Evolutionary conservation across 2,797 vertebrate genomes (phyloP).

Genomic region (Hyperoplus lanceolatus): DNA sequence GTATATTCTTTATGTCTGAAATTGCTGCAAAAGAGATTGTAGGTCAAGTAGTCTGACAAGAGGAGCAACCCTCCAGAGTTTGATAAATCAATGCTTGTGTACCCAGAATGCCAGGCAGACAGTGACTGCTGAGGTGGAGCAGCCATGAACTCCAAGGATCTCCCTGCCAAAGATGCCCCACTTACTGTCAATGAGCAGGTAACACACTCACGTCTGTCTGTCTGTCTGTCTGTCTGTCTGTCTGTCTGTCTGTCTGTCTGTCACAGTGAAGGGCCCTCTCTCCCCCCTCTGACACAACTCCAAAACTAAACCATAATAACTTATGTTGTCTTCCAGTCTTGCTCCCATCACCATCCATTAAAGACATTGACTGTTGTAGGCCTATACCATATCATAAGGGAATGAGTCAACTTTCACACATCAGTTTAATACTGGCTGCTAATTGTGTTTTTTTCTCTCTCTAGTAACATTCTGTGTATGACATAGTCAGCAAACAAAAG

Average conservation of each 20-base stretch:
- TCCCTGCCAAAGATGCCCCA: conserved; percentile 87
- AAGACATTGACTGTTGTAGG: neutral
- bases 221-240: neutral
- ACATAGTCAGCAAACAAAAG: conserved; percentile 71
- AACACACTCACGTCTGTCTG: conserved; percentile 42
- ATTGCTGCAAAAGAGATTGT: neutral
- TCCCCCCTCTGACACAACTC: neutral
- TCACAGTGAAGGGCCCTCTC: neutral
- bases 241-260: conserved; percentile 5
- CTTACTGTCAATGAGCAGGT: conserved; percentile 98
- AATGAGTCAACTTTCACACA: conserved; percentile 33
- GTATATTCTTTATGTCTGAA: neutral
- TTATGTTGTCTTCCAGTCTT: conserved; percentile 11
- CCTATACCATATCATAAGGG: conserved; percentile 33
- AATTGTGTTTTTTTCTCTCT: conserved; percentile 55
- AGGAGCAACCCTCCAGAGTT: neutral
- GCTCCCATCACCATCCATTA: conserved; percentile 44
- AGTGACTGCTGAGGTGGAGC: conserved; percentile 73
- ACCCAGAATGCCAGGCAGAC: conserved; percentile 85
- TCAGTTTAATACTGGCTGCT: conserved; percentile 46
- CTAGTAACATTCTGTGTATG: conserved; percentile 52
- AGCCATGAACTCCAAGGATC: conserved; percentile 91
- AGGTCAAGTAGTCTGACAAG: neutral
- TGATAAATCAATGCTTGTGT: conserved; percentile 44
- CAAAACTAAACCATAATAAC: conserved; percentile 5